Base-by-base conservation (phyloP, 2,797 vertebrate genomes). In the Myotis findleyi region DNA sequence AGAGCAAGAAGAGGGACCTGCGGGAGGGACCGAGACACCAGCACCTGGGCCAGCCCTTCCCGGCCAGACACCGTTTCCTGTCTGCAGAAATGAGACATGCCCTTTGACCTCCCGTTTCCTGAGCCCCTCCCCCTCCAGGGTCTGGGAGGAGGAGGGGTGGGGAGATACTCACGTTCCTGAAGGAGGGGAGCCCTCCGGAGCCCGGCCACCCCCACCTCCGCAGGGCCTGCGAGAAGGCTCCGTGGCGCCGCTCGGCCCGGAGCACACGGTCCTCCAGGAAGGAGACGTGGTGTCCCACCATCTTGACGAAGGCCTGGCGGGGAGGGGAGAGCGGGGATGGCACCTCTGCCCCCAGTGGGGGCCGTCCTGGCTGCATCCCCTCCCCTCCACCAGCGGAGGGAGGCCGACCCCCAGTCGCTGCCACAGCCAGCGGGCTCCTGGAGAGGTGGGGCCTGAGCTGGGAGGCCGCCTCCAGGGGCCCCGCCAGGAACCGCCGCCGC, bases 231-330 rank as follows among this genome's bases (percentile, higher is more conserved):
- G 98, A 93, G 76, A 98, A 89, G 38, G 94, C n/a, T 14, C 96
- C 51, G 0, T 75, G 83, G 72, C 88, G 95, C 68, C 68, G 93
- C 96, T 98, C 98, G 0, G 97, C 98, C 97, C 92, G 95, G 6
- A 95, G 96, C 51, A 98, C 94, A 14, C 98, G 97, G 25, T 97
- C 97, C 94, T 98, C 98, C 84, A 97, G 92, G 94, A 97, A 97
- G 69, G 95, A 96, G 51, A 97, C 83, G 0, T 97, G 95, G 68
- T 38, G 86, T n/a, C 93, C 96, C 0, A 98, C 97, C 98, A 98
- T 98, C 97, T 97, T 97, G 87, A 98, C 95, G 86, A 98, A 98
- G 12, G 96, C 97, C 98, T 98, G 69, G 4, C 2, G n/a, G 86
- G 6, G 66, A 64, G 30, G 79, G 8, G 5, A 3, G 25, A 23